Evolutionary conservation across 2,113 vertebrate species (phyloP).

Genomic region (Gavia stellata): DNA sequence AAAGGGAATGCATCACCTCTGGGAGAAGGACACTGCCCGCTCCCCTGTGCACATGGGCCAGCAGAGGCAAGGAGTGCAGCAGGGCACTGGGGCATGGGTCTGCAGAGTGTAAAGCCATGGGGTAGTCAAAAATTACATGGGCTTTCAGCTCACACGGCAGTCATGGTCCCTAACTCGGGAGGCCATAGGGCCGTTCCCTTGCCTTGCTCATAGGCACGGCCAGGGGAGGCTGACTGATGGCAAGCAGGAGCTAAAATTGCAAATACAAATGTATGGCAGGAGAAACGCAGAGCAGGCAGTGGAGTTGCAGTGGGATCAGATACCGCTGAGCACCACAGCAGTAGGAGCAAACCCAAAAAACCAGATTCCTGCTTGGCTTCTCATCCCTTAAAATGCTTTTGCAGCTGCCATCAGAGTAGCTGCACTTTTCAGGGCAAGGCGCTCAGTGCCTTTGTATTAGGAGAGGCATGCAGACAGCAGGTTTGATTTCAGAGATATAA

Average conservation of each 20-base stretch:
- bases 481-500: background rate
- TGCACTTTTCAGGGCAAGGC: background rate
- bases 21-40: background rate
- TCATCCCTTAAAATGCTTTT: background rate
- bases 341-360: background rate
- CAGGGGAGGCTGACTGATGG: background rate
- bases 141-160: background rate
- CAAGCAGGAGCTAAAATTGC: background rate
- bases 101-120: background rate
- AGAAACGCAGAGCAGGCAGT: background rate
- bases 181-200: background rate
- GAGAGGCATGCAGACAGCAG: background rate
- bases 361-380: background rate
- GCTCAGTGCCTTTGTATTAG: background rate
- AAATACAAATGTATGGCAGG: fast-evolving
- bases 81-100: fast-evolving
- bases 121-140: background rate
- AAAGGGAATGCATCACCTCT: too few relatives aligned
- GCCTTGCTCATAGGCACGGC: background rate
- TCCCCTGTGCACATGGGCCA: background rate
- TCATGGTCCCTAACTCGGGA: background rate
- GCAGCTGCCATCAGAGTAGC: background rate
- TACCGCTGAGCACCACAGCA: background rate
- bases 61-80: background rate
- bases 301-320: background rate